These are phyloP conservation scores for Campoletis sonorensis DNA, from an alignment of 1,140 invertebrate genomes.

Conservation along the genomic window DNA sequence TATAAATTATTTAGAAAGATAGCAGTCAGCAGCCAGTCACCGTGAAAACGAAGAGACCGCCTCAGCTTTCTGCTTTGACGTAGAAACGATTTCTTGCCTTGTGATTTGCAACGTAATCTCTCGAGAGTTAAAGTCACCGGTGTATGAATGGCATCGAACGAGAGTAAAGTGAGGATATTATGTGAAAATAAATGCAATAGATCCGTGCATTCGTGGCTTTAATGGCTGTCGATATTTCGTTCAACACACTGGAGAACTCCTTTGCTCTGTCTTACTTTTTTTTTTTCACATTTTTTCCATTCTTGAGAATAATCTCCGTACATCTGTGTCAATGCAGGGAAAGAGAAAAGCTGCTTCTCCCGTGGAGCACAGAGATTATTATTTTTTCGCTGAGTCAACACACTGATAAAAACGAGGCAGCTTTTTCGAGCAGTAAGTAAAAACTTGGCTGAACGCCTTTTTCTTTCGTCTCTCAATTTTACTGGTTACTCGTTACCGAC, in stretches of 20 bases:
- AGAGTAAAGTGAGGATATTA: not conserved
- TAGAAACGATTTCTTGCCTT: conserved; percentile 59
- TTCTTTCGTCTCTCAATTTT: not conserved
- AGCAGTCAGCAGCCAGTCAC: conserved; percentile 30
- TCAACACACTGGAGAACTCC: not conserved
- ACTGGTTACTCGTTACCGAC: not conserved
- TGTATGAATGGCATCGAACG: not conserved
- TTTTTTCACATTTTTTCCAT: not conserved
- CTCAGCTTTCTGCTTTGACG: conserved; percentile 52
- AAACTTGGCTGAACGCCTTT: conserved; percentile 15
- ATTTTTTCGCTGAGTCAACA: not conserved
- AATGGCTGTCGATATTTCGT: not conserved
- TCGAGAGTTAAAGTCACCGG: not conserved
- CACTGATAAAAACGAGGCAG: conserved; percentile 7
- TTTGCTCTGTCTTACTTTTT: not conserved
- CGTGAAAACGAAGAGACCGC: conserved; percentile 55
- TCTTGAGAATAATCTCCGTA: not conserved
- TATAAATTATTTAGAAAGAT: conserved; percentile 27
- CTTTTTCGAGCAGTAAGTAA: conserved; percentile 18
- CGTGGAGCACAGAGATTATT: not conserved
- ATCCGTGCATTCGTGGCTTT: not conserved
- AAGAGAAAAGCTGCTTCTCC: not conserved
- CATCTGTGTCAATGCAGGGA: not conserved
- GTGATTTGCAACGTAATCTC: not conserved
- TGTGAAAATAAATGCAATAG: not conserved